These are phyloP conservation scores for Hybognathus amarus DNA, from an alignment of 2,797 vertebrate species.

Conservation along the genomic window DNA sequence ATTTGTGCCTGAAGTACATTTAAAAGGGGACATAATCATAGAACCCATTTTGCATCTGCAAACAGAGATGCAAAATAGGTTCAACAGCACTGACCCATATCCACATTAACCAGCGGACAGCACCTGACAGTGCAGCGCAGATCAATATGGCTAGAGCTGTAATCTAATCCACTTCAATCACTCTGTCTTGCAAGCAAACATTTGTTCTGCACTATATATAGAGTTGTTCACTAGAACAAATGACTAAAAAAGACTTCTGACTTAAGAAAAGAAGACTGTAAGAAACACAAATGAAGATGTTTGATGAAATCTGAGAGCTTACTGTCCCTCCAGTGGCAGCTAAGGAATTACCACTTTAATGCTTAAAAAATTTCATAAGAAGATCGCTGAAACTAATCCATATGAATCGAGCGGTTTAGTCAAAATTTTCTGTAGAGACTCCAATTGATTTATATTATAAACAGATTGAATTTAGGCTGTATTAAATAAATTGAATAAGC, in stretches of 20 bases:
- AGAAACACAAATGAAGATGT: neutral
- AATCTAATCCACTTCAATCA: neutral
- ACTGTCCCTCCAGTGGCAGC: too few relatives aligned
- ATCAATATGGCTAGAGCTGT: neutral
- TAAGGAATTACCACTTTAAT: too few relatives aligned
- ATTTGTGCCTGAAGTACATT: neutral
- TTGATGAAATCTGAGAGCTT: too few relatives aligned
- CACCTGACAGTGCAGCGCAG: neutral
- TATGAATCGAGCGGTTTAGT: too few relatives aligned
- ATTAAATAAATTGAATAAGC: too few relatives aligned
- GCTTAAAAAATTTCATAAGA: too few relatives aligned
- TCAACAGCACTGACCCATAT: neutral
- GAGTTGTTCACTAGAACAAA: neutral
- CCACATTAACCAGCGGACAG: neutral
- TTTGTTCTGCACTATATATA: neutral
- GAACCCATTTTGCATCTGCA: neutral
- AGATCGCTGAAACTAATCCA: too few relatives aligned
- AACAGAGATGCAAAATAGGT: neutral
- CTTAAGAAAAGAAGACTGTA: neutral
- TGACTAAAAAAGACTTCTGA: neutral
- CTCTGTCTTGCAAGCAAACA: neutral
- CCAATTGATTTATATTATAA: too few relatives aligned
- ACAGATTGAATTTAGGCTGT: too few relatives aligned
- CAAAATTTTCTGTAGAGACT: too few relatives aligned
- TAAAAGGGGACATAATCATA: neutral